These are phyloP conservation scores for Moxostoma hubbsi DNA, from an alignment of 2,797 vertebrate genomes.

Conservation along the genomic window DNA sequence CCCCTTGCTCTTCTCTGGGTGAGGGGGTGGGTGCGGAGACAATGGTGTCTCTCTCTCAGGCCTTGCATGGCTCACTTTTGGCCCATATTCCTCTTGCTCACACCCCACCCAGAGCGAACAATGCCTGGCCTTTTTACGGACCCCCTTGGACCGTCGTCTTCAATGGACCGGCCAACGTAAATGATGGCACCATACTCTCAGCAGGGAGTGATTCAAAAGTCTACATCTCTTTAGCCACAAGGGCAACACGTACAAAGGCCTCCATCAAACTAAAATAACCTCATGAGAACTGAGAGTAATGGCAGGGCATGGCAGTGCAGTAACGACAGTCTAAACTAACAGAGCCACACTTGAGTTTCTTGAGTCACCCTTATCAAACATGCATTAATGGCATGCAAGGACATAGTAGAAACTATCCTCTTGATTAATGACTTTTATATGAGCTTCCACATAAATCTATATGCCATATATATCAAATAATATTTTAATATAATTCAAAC, in stretches of 20 bases:
- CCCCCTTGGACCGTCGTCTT: constrained; percentile 62
- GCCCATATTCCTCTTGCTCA: constrained; percentile 79
- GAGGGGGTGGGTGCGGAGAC: constrained; percentile 57
- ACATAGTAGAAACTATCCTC: too few species aligned
- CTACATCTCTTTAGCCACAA: constrained; percentile 59
- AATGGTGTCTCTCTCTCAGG: constrained; percentile 60
- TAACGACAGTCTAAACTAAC: background rate
- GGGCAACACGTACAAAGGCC: constrained; percentile 37
- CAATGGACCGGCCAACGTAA: constrained; percentile 78
- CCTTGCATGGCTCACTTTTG: constrained; percentile 61
- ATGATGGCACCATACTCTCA: constrained; percentile 78
- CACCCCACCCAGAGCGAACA: constrained; percentile 71
- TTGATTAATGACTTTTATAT: too few species aligned
- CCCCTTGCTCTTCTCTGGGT: constrained; percentile 53
- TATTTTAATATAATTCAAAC: too few species aligned
- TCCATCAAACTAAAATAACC: constrained; percentile 40
- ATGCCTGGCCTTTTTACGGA: constrained; percentile 77
- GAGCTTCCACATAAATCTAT: too few species aligned
- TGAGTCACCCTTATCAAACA: too few species aligned
- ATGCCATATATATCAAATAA: too few species aligned
- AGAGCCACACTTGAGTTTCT: background rate
- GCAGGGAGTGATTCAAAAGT: constrained; percentile 82
- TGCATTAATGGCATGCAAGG: too few species aligned
- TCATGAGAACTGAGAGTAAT: constrained; percentile 36
- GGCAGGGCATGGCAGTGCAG: background rate